Percentiles rank a stretch among this genome's conserved stretches.
Evolutionary conservation across 2,797 vertebrate genomes (phyloP).

Genomic region (Streptopelia turtur): DNA sequence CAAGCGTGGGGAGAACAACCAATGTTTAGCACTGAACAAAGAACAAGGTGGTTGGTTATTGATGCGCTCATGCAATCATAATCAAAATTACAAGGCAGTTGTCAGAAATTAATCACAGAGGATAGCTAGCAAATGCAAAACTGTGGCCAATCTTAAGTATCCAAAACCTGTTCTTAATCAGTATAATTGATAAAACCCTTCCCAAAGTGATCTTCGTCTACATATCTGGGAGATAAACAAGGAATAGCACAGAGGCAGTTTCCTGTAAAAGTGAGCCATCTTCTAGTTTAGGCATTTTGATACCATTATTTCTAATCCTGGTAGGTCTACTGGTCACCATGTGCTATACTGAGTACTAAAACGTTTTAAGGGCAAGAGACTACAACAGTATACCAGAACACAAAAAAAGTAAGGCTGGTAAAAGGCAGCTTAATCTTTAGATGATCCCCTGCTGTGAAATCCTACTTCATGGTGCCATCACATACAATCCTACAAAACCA

Average conservation of each 20-base stretch:
- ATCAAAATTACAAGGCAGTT: not conserved
- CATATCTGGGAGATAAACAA: not conserved
- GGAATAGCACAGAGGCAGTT: not conserved
- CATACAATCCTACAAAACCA: not conserved
- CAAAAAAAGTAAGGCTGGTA: not conserved
- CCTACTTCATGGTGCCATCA: conserved; percentile 13
- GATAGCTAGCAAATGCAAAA: not conserved
- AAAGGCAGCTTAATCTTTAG: conserved; percentile 15
- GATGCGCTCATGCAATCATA: not conserved
- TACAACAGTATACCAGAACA: not conserved
- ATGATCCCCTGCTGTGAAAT: conserved; percentile 26
- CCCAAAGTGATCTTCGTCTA: not conserved
- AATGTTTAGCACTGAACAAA: not conserved
- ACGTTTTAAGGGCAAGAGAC: not conserved
- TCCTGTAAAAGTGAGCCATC: not conserved
- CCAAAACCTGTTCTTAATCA: not conserved
- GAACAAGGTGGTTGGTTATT: not conserved
- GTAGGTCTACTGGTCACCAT: not conserved
- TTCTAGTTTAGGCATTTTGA: not conserved
- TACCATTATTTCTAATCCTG: not conserved
- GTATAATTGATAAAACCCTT: not conserved
- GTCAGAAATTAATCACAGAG: not conserved
- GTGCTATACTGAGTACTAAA: not conserved
- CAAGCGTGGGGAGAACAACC: not conserved
- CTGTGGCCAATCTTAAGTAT: not conserved